Conservation (phyloP, 2,888 invertebrate species). For the Scaptomyza tumidula region DNA sequence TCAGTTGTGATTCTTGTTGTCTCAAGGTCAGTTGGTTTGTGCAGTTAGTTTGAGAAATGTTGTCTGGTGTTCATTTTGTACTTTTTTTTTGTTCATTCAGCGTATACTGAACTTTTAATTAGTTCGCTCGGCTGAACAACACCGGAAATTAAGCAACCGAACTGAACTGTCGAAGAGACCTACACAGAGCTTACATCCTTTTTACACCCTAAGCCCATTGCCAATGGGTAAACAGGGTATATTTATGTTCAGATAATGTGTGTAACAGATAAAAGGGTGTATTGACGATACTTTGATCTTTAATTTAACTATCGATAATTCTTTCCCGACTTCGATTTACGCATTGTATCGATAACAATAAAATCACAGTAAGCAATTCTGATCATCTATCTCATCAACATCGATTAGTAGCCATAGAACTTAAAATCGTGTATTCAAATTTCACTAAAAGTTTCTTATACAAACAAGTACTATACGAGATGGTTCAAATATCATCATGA, state of each 20-base stretch:
- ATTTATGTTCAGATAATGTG: neutral
- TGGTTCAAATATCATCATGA: neutral
- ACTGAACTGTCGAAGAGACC: conserved; percentile 54
- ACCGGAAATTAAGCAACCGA: conserved; percentile 74
- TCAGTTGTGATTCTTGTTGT: conserved; percentile 18
- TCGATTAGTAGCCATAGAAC: neutral
- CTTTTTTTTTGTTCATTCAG: conserved; percentile 29
- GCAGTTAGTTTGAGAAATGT: conserved; percentile 24
- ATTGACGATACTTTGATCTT: too few species aligned
- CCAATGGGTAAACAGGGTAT: neutral
- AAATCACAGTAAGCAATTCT: neutral
- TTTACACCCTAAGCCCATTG: neutral
- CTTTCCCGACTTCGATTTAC: too few species aligned
- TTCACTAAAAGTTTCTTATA: neutral
- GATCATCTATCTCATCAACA: neutral
- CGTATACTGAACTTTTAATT: conserved; percentile 73
- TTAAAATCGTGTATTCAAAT: neutral
- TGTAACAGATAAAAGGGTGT: neutral
- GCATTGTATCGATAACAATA: too few species aligned
- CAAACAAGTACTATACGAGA: neutral
- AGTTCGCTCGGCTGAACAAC: conserved; percentile 71
- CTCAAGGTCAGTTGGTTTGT: conserved; percentile 38
- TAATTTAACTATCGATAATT: too few species aligned
- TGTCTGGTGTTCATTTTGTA: conserved; percentile 42
- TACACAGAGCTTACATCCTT: neutral